phyloP scores from a whole-genome alignment of 1,140 invertebrate genomes.

The Drosophila kurseongensis region DNA sequence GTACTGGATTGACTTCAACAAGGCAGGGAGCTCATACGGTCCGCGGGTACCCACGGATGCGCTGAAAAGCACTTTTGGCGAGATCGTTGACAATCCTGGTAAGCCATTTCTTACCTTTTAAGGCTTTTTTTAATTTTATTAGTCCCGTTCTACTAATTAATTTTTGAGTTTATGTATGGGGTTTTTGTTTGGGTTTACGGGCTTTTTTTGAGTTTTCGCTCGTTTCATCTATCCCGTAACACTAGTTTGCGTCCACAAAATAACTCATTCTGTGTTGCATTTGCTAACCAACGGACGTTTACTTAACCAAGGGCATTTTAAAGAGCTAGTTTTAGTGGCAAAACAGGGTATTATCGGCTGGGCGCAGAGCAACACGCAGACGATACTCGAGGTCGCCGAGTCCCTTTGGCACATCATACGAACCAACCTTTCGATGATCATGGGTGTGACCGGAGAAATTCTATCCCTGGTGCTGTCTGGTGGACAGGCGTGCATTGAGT shows the following conservation, averaged over 20 bases:
- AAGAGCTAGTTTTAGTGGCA: constrained; percentile 85
- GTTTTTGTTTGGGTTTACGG: constrained; percentile 16
- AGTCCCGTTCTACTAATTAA: constrained; percentile 28
- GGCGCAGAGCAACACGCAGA: constrained; percentile 96
- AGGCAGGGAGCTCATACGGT: constrained; percentile 86
- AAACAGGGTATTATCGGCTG: constrained; percentile 90
- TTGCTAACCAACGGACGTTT: constrained; percentile 77
- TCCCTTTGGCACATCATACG: constrained; percentile 97
- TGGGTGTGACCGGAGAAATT: constrained; percentile 93
- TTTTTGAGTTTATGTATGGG: constrained; percentile 40
- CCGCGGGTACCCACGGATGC: constrained; percentile 89
- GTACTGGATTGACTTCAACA: constrained; percentile 92
- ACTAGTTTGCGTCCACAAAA: constrained; percentile 58
- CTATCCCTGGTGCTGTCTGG: constrained; percentile 95
- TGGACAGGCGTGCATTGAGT: constrained; percentile 96
- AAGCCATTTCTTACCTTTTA: constrained; percentile 12
- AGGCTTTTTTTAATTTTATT: constrained; percentile 26
- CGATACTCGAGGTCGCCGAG: constrained; percentile 94
- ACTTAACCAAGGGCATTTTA: constrained; percentile 85
- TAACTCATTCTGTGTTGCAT: constrained; percentile 82
- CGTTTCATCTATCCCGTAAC: constrained; percentile 43
- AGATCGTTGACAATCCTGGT: constrained; percentile 84
- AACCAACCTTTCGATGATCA: constrained; percentile 96
- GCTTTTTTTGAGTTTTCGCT: constrained; percentile 18
- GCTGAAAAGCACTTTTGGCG: constrained; percentile 87